Conservation (phyloP, 2,797 vertebrate genomes). For the Esox masquinongy region DNA sequence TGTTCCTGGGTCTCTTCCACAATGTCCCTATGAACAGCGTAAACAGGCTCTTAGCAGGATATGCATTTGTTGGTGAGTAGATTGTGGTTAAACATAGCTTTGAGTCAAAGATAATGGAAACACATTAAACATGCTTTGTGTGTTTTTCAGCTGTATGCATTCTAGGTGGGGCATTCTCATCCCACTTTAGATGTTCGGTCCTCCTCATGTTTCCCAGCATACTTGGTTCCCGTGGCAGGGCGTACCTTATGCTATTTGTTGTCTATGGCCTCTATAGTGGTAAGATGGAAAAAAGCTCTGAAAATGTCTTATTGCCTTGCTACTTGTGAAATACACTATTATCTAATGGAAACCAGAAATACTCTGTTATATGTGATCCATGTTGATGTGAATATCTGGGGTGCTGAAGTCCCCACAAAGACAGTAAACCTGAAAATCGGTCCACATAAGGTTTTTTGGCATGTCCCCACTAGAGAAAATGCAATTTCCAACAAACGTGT, state of each 20-base stretch:
- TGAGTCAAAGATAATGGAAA: background rate
- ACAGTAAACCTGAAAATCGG: too few relatives aligned
- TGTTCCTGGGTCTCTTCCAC: constrained; percentile 62
- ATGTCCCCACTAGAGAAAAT: too few relatives aligned
- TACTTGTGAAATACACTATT: background rate
- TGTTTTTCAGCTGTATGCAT: constrained; percentile 70
- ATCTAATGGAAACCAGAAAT: background rate
- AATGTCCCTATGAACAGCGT: constrained; percentile 59
- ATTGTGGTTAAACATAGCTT: background rate
- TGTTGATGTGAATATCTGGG: too few relatives aligned
- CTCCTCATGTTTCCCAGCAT: constrained; percentile 82
- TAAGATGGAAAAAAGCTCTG: constrained; percentile 40
- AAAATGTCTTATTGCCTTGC: background rate
- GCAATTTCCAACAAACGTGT: background rate
- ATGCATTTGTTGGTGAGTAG: constrained; percentile 64
- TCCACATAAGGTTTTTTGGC: too few relatives aligned
- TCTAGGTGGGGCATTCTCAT: constrained; percentile 76
- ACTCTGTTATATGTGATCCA: background rate
- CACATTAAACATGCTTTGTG: background rate
- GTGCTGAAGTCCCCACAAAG: too few relatives aligned
- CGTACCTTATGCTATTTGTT: constrained; percentile 76
- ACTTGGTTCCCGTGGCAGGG: constrained; percentile 81
- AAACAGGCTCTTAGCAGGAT: constrained; percentile 52
- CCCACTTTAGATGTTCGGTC: constrained; percentile 79
- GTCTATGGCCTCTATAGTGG: constrained; percentile 77